A percentile compares a stretch with the other conserved stretches of the same genome.
These are phyloP conservation scores for Daubentonia madagascariensis DNA, from an alignment of 2,113 vertebrate genomes.

Conservation along the genomic window DNA sequence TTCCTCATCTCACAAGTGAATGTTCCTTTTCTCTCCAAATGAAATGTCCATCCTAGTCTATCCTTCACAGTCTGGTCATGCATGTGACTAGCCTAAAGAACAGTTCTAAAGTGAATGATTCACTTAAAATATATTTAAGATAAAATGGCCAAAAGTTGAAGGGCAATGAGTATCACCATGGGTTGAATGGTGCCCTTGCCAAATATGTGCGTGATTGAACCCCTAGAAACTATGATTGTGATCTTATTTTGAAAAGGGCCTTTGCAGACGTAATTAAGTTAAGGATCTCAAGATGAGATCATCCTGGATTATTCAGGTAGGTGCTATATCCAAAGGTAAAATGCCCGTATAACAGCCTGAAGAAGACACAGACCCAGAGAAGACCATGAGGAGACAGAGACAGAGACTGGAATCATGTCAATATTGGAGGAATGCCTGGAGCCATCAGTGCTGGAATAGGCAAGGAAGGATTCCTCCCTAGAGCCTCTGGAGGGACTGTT, in stretches of 20 bases:
- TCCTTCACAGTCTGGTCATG: background rate
- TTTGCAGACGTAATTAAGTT: background rate
- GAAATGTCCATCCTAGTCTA: background rate
- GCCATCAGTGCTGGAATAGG: background rate
- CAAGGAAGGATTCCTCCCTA: background rate
- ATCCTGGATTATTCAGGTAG: background rate
- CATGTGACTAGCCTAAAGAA: background rate
- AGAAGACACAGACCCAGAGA: background rate
- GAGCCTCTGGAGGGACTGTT: background rate
- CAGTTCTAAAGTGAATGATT: background rate
- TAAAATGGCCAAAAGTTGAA: background rate
- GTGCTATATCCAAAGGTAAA: background rate
- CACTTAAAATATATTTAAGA: background rate
- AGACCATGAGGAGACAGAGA: background rate
- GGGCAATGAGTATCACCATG: background rate
- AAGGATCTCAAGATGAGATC: background rate
- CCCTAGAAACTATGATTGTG: background rate
- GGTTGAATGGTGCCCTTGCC: background rate
- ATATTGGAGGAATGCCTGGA: background rate
- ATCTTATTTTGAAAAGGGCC: background rate
- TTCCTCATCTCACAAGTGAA: background rate
- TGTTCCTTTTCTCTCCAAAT: background rate
- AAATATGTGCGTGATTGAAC: background rate
- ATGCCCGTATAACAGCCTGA: background rate
- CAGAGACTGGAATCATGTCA: background rate